phyloP scores from a whole-genome alignment of 1,140 invertebrate genomes.

The Drosophila albomicans region DNA sequence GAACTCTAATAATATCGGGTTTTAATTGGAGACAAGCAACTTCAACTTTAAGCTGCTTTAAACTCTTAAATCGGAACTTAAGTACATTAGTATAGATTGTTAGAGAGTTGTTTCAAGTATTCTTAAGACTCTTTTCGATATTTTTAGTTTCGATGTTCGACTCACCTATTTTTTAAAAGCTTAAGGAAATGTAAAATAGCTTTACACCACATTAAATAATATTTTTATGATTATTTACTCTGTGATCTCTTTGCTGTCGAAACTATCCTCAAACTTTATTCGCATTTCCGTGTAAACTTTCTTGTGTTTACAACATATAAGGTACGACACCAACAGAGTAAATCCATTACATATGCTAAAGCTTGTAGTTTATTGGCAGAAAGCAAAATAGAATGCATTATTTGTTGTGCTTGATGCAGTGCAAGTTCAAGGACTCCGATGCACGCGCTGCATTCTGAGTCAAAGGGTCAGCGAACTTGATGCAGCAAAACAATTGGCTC shows the following conservation, averaged over 20 bases:
- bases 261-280: background rate
- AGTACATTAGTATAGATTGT: no score
- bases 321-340: no score
- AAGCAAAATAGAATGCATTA: background rate
- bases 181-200: background rate
- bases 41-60: no score
- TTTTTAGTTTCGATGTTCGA: no score
- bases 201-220: no score
- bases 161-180: background rate
- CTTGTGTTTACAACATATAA: background rate
- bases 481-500: background rate
- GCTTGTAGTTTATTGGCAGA: background rate
- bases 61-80: no score
- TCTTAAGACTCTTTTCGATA: no score
- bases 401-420: slow-evolving; percentile 4
- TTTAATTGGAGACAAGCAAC: no score
- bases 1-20: background rate
- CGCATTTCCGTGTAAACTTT: background rate
- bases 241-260: background rate
- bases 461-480: slow-evolving; percentile 9
- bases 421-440: slow-evolving; percentile 14
- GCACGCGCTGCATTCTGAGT: background rate
- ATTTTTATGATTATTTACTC: no score
- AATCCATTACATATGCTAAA: slow-evolving; percentile 7
- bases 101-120: no score